phyloP scores from a whole-genome alignment of 2,113 vertebrate species.

The Melanostigma gelatinosum region DNA sequence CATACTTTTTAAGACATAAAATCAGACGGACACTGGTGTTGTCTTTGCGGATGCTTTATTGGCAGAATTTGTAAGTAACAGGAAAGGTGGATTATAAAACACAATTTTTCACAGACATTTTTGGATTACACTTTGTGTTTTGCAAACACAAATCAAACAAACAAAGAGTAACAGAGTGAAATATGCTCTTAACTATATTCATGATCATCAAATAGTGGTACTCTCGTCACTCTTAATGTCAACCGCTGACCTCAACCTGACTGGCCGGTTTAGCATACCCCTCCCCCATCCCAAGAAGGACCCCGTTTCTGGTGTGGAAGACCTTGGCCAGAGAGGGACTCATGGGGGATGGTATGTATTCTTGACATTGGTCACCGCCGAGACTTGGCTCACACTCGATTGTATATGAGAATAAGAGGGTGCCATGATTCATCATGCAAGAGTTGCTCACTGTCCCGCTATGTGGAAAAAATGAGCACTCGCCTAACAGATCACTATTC shows the following conservation, averaged over 20 bases:
- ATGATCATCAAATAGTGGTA: not conserved
- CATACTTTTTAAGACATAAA: not conserved
- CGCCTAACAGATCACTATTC: conserved; percentile 74
- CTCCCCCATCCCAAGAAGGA: conserved; percentile 34
- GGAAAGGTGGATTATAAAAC: not conserved
- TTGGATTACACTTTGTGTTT: not conserved
- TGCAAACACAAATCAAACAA: not conserved
- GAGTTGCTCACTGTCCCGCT: not conserved
- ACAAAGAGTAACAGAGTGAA: not conserved
- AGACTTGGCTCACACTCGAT: conserved; percentile 77
- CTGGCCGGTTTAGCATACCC: not conserved
- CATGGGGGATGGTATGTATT: conserved; percentile 73
- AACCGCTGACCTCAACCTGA: not conserved
- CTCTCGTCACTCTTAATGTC: not conserved
- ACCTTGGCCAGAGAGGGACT: conserved; percentile 36
- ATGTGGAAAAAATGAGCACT: conserved; percentile 55
- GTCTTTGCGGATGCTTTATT: conserved; percentile 60
- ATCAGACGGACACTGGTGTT: conserved; percentile 1
- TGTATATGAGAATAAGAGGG: conserved; percentile 66
- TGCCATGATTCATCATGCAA: conserved; percentile 74
- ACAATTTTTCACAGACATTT: not conserved
- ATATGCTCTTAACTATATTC: not conserved
- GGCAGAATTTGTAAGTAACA: not conserved
- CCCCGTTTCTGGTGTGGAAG: conserved; percentile 69
- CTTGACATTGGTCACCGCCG: conserved; percentile 65